Evolutionary conservation across 1,140 invertebrate species (phyloP), one percentile per base, ranked within the genome.

Genomic region (Araneus ventricosus): DNA sequence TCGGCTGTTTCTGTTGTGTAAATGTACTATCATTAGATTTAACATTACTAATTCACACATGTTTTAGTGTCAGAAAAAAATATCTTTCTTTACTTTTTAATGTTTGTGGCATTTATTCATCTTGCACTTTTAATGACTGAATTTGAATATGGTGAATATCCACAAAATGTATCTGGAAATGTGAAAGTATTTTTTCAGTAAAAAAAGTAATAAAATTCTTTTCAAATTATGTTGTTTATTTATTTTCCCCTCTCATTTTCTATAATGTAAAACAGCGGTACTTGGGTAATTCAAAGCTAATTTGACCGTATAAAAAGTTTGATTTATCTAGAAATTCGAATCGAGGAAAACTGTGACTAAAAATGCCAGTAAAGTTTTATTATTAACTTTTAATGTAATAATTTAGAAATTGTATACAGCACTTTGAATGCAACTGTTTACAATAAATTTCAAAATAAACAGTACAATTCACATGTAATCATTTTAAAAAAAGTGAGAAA

Each of bases 41-140:
- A 37, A 37, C 20, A 34, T 34, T 20, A 37, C 30, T 75, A 20
- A 75, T 75, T 34, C 70, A 75, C 20, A 20, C 4, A 4, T 75
- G 30, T 75, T 75, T 27, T 10, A 75, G 4, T 37, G 2, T 75
- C 20, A 1, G 30, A 37, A 34, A 75, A 3, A 30, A 75, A 27
- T 34, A 20, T 37, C 4, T 75, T 34, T 75, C 17, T 75, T 17
- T 75, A 20, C 20, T 20, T 75, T 75, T 75, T 37, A 37, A 17
- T 20, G 30, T 75, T 63, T 75, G 70, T 37, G 70, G 27, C 30
- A 75, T 75, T 75, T 75, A 34, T 30, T 75, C 70, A 75, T 75
- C 30, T 34, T 75, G 17, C 4, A 34, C 70, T 75, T 75, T 75
- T 75, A 75, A 75, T 75, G 4, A 37, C 17, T 63, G 70, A 6